These are phyloP conservation scores for Drosophila lacteicornis DNA, from an alignment of 1,140 invertebrate species.

Conservation along the genomic window DNA sequence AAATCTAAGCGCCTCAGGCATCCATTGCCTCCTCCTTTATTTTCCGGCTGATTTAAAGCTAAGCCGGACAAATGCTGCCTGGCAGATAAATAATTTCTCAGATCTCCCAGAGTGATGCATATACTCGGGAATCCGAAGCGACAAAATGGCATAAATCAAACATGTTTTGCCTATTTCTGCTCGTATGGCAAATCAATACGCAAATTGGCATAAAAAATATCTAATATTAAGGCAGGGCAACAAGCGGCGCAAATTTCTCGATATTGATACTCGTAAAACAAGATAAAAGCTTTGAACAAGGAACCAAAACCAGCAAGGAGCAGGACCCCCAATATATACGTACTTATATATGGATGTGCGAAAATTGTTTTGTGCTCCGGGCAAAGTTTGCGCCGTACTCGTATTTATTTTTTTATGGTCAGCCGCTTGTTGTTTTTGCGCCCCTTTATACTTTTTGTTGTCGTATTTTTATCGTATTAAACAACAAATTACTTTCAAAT, in stretches of 20 bases:
- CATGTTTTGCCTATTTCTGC: conserved; percentile 41
- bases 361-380: conserved; percentile 65
- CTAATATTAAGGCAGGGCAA: conserved; percentile 46
- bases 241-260: conserved; percentile 37
- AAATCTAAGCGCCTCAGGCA: conserved; percentile 16
- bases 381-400: conserved; percentile 59
- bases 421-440: conserved; percentile 37
- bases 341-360: conserved; percentile 28
- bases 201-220: conserved; percentile 71
- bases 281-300: conserved; percentile 54
- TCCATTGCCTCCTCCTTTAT: not conserved
- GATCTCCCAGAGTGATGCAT: conserved; percentile 24
- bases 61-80: conserved; percentile 27
- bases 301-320: conserved; percentile 26
- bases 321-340: conserved; percentile 4
- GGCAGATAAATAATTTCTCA: conserved; percentile 41
- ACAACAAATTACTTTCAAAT: conserved; percentile 74
- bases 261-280: conserved; percentile 70
- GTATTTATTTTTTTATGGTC: conserved; percentile 65
- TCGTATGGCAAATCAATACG: conserved; percentile 73
- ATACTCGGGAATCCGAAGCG: conserved; percentile 25
- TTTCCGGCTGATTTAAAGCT: conserved; percentile 27
- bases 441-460: conserved; percentile 8
- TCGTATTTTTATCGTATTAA: conserved; percentile 57
- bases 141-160: conserved; percentile 69